Evolutionary conservation across 2,888 invertebrate species (phyloP).

Genomic region (Ferrisia virgata): DNA sequence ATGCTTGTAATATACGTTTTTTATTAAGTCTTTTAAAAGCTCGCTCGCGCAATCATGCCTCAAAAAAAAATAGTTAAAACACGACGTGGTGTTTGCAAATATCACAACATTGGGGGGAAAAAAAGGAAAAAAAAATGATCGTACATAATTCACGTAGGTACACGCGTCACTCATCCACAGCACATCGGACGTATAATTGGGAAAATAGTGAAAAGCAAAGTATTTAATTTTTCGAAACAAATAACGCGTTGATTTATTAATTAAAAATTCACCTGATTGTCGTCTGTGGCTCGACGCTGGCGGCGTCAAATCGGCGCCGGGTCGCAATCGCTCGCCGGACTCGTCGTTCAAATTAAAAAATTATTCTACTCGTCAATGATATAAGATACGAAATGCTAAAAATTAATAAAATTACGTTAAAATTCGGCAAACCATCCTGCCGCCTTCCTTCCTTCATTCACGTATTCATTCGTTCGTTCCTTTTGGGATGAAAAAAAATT

Average conservation of each 20-base stretch:
- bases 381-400: background rate
- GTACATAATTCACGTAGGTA: background rate
- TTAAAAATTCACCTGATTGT: conserved; percentile 18
- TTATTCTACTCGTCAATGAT: background rate
- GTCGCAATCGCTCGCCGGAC: background rate
- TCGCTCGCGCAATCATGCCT: background rate
- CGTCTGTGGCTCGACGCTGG: background rate
- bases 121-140: background rate
- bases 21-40: background rate
- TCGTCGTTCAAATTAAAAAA: background rate
- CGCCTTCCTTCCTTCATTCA: too few species aligned
- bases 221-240: background rate
- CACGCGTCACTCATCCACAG: background rate
- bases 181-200: background rate
- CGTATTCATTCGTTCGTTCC: too few species aligned
- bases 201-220: background rate
- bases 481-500: background rate
- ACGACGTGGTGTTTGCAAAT: background rate
- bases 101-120: too few species aligned
- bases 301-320: background rate
- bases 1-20: background rate
- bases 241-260: background rate
- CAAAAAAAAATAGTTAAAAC: background rate
- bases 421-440: background rate
- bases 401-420: conserved; percentile 4